Percentiles rank a stretch among this genome's conserved stretches.
phyloP scores from a whole-genome alignment of 2,113 vertebrate genomes.

The Ellobius talpinus region DNA sequence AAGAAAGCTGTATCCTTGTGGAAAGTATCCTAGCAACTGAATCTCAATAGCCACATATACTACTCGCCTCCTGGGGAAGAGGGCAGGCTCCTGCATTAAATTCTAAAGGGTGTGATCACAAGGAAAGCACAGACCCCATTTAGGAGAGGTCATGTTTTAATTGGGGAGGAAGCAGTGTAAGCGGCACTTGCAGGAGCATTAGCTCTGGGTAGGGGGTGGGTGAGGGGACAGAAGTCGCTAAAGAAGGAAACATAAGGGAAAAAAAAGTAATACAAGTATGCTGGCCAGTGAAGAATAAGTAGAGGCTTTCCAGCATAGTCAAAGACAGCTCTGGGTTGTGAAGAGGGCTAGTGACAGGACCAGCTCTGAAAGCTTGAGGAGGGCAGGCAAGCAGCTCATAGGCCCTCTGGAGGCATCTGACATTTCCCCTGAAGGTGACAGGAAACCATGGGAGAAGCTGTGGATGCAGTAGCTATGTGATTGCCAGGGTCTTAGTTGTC shows the following conservation, averaged over 20 bases:
- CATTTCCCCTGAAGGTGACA: neutral
- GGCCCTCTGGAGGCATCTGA: neutral
- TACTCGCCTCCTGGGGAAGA: neutral
- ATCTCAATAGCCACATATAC: neutral
- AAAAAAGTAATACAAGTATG: neutral
- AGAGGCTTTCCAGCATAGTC: neutral
- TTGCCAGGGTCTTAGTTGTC: neutral
- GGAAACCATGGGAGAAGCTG: neutral
- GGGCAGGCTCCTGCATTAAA: neutral
- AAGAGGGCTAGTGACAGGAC: neutral
- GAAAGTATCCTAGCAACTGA: constrained; percentile 54
- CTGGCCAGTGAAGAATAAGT: neutral
- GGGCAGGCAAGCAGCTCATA: neutral
- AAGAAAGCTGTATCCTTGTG: neutral
- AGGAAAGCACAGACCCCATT: neutral
- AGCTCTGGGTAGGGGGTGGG: neutral
- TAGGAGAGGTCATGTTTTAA: neutral
- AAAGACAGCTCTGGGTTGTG: neutral
- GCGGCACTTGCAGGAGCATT: neutral
- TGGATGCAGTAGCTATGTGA: neutral
- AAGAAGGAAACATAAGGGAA: neutral
- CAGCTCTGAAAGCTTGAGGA: neutral
- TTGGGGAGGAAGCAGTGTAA: neutral
- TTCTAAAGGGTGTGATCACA: neutral
- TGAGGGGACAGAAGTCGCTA: neutral